Conservation (phyloP, 2,888 invertebrate genomes). For the Erannis defoliaria region DNA sequence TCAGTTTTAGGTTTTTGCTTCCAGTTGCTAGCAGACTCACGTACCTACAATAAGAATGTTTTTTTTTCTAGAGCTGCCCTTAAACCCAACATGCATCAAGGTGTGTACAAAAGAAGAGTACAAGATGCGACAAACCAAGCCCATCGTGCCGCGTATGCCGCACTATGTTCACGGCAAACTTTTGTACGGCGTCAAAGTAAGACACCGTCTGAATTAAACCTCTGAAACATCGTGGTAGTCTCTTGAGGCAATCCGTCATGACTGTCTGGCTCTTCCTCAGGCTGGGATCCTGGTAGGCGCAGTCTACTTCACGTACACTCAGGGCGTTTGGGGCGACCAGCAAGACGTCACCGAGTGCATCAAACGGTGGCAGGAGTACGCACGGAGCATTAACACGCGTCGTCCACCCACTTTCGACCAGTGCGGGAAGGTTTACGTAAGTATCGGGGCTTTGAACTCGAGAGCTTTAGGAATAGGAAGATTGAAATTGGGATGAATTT, state of each 20-base stretch:
- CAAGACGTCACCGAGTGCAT: conserved; percentile 76
- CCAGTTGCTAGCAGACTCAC: too few relatives aligned
- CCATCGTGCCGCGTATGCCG: conserved; percentile 54
- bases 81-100: conserved; percentile 77
- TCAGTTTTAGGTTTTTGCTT: too few relatives aligned
- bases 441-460: too few relatives aligned
- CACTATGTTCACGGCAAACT: conserved; percentile 74
- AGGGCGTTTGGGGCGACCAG: conserved; percentile 83
- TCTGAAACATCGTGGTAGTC: background rate
- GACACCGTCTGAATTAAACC: conserved; percentile 42
- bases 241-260: conserved; percentile 16
- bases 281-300: conserved; percentile 79
- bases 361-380: conserved; percentile 77
- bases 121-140: conserved; percentile 58
- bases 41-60: too few relatives aligned
- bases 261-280: conserved; percentile 53
- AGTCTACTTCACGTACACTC: conserved; percentile 77
- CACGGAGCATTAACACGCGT: conserved; percentile 74
- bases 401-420: conserved; percentile 75
- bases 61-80: conserved; percentile 61
- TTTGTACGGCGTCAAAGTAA: conserved; percentile 77
- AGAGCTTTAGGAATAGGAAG: too few relatives aligned
- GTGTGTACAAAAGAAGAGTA: conserved; percentile 77
- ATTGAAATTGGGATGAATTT: background rate
- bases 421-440: conserved; percentile 76